phyloP scores from a whole-genome alignment of 1,140 invertebrate genomes.

The Goniozus legneri region DNA sequence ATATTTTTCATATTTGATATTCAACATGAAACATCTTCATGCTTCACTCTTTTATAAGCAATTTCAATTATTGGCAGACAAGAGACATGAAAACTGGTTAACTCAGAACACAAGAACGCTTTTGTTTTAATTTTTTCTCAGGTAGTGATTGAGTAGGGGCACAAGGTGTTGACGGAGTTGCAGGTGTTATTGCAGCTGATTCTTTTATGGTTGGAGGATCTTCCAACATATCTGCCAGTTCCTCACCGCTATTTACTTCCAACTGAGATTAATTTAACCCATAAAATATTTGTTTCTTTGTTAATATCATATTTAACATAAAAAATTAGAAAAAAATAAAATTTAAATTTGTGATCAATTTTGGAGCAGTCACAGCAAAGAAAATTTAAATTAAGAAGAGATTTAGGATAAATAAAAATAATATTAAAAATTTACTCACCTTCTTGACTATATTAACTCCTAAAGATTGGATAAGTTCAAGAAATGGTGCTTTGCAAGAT shows the following conservation, averaged over 20 bases:
- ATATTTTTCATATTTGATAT: too few relatives aligned
- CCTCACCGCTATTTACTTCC: slow-evolving; percentile 49
- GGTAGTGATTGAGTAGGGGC: slow-evolving; percentile 36
- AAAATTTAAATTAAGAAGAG: too few relatives aligned
- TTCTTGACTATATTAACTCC: slow-evolving; percentile 77
- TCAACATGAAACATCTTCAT: too few relatives aligned
- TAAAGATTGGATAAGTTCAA: slow-evolving; percentile 74
- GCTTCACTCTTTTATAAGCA: too few relatives aligned
- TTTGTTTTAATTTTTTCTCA: slow-evolving; percentile 48
- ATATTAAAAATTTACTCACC: slow-evolving; percentile 57
- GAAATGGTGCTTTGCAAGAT: slow-evolving; percentile 87
- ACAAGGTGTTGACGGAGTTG: slow-evolving; percentile 45
- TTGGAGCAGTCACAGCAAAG: too few relatives aligned
- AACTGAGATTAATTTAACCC: slow-evolving; percentile 30
- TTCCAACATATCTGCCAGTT: slow-evolving; percentile 49
- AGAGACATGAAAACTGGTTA: slow-evolving; percentile 32
- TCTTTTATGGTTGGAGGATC: slow-evolving; percentile 46
- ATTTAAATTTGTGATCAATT: too few relatives aligned
- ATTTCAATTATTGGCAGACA: slow-evolving; percentile 21
- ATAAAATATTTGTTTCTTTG: slow-evolving; percentile 8
- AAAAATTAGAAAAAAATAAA: too few relatives aligned
- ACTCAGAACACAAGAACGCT: slow-evolving; percentile 48
- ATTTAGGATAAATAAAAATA: background rate
- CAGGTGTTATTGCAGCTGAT: slow-evolving; percentile 39
- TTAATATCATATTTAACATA: background rate